Conservation (phyloP, 2,888 invertebrate genomes). For the Lepetodrilus schrolli region DNA sequence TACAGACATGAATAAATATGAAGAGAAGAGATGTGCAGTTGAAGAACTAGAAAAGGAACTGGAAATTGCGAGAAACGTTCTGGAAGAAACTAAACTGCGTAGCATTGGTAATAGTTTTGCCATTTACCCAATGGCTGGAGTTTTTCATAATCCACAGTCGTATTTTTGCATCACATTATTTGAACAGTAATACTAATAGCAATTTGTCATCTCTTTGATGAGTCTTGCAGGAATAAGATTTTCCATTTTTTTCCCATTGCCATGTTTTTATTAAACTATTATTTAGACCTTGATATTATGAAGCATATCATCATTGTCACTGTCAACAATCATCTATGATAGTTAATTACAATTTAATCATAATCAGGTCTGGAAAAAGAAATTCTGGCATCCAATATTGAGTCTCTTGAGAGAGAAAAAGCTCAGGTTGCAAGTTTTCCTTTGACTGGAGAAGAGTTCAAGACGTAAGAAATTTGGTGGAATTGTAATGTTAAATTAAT, state of each 20-base stretch:
- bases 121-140: too few species aligned
- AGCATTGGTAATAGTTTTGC: too few species aligned
- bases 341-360: too few species aligned
- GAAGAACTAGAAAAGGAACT: not conserved
- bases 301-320: not conserved
- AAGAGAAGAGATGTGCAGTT: not conserved
- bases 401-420: not conserved
- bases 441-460: conserved; percentile 1
- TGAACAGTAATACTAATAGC: too few species aligned
- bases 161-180: too few species aligned
- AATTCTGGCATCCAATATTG: not conserved
- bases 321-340: not conserved
- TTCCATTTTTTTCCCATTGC: not conserved
- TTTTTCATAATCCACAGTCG: too few species aligned
- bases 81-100: not conserved
- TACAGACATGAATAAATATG: not conserved
- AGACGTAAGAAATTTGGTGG: not conserved
- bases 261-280: too few species aligned
- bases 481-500: too few species aligned
- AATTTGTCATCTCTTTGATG: too few species aligned
- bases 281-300: too few species aligned
- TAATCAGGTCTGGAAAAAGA: not conserved
- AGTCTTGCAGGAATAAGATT: not conserved
- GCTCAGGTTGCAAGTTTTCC: not conserved
- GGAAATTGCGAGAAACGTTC: not conserved